phyloP scores from a whole-genome alignment of 2,888 invertebrate genomes.

The Nemoura dubitans region DNA sequence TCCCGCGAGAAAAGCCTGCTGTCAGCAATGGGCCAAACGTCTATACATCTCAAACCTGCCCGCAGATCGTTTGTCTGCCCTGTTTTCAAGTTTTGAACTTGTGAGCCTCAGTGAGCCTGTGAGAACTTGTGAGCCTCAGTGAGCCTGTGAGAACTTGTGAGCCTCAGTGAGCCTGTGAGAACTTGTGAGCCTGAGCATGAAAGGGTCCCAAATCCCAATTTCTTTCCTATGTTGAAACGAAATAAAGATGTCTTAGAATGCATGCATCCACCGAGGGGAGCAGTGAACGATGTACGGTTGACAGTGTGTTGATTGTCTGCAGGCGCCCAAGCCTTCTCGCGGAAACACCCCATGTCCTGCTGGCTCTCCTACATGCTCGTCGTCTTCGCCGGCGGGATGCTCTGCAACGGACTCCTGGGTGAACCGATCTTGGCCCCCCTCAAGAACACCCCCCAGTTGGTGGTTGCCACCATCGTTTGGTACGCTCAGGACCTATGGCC shows the following conservation, averaged over 20 bases:
- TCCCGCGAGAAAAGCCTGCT: too few relatives aligned
- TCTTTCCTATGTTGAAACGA: too few relatives aligned
- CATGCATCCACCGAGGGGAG: neutral
- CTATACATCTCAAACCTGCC: too few relatives aligned
- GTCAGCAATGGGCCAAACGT: too few relatives aligned
- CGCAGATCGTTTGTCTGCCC: too few relatives aligned
- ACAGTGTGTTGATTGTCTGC: constrained; percentile 54
- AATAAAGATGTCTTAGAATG: neutral
- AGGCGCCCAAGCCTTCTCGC: constrained; percentile 90
- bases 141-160: too few relatives aligned
- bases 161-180: too few relatives aligned
- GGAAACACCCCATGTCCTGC: constrained; percentile 96
- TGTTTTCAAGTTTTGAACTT: too few relatives aligned
- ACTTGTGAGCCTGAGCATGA: too few relatives aligned
- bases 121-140: too few relatives aligned
- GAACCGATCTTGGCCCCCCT: constrained; percentile 95
- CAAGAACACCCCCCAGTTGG: constrained; percentile 92
- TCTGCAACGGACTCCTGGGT: constrained; percentile 93
- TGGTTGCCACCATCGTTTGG: constrained; percentile 94
- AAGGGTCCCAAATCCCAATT: too few relatives aligned
- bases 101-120: too few relatives aligned
- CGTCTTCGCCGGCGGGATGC: constrained; percentile 96
- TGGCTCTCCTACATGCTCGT: constrained; percentile 99
- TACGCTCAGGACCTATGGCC: constrained; percentile 62
- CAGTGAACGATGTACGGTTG: neutral